Base-by-base conservation (phyloP, 37 sponge, comb jelly and placozoan genomes). In the Chondrosia reniformis region DNA sequence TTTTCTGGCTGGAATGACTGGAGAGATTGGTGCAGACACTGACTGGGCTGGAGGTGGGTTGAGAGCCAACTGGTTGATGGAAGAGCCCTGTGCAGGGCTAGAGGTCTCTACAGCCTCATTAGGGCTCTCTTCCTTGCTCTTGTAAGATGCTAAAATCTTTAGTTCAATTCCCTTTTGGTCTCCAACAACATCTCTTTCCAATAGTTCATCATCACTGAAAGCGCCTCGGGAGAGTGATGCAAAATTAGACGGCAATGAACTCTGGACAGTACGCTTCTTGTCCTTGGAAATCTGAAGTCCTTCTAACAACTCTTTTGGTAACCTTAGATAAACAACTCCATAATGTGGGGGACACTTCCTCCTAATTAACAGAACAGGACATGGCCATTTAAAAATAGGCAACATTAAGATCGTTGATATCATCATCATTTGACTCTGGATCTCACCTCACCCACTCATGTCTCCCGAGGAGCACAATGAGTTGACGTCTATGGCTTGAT, bases 301-400 rank as follows among this genome's bases (percentile, higher is more conserved):
- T 34, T 72, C 69, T 17, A 71, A 52, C 21, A 73, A 38, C 12
- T 62, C 56, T 33, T 88, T 52, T 3, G 85, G 85, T 40, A 78
- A 15, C 38, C 80, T 31, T 1, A 89, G 82, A 39, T 89, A 78
- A 0, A 89, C 76, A 25, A 89, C 38, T 24, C 89, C 89, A 30
- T 58, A 24, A 33, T 89, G 85, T 0, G 40, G 39, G 4, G 79
- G 89, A 49, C 89, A 79, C 28, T 40, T 84, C 75, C 81, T 89
- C 43, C 89, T 89, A 62, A n/a, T n/a, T n/a, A n/a, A n/a, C n/a
- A n/a, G n/a, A n/a, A n/a, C n/a, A n/a, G n/a, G n/a, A n/a, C n/a
- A n/a, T n/a, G n/a, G n/a, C n/a, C n/a, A n/a, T n/a, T n/a, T n/a
- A n/a, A n/a, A n/a, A n/a, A n/a, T n/a, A n/a, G n/a, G n/a, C n/a